Evolutionary conservation across 2,113 vertebrate genomes (phyloP).

Genomic region (Chaetodon trifascialis): DNA sequence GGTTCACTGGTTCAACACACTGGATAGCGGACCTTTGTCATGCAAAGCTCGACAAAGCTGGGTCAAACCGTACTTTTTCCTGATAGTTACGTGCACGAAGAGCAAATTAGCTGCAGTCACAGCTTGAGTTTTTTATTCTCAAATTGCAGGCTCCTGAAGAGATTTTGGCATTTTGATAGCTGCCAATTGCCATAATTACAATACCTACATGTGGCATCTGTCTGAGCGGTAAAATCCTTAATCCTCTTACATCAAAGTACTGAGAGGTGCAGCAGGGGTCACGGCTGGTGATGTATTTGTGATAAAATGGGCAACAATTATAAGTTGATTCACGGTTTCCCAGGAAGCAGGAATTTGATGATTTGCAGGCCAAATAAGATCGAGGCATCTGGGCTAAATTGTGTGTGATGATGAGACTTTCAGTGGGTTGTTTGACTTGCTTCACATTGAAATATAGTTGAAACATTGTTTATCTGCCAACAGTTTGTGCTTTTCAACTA

Average conservation of each 20-base stretch:
- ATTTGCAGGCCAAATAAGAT: not conserved
- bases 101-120: not conserved
- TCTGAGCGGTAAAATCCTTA: conserved; percentile 47
- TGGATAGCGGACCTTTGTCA: not conserved
- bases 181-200: conserved; percentile 56
- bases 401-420: not conserved
- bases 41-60: not conserved
- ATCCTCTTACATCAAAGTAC: conserved; percentile 57
- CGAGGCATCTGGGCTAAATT: not conserved
- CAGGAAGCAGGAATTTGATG: conserved; percentile 1
- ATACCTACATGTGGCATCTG: conserved; percentile 48
- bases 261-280: conserved; percentile 39
- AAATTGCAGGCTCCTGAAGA: conserved; percentile 13
- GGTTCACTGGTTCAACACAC: not conserved
- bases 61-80: not conserved
- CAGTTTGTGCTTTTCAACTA: not conserved
- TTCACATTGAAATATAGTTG: not conserved
- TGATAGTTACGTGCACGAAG: not conserved
- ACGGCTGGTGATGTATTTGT: conserved; percentile 20
- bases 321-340: conserved; percentile 2
- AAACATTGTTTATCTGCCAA: not conserved
- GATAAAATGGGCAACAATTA: conserved; percentile 11
- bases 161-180: conserved; percentile 45
- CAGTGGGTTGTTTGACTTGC: not conserved
- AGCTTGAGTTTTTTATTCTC: conserved; percentile 18